Conservation (phyloP, 2,888 invertebrate species). For the Xylophagus ater region DNA sequence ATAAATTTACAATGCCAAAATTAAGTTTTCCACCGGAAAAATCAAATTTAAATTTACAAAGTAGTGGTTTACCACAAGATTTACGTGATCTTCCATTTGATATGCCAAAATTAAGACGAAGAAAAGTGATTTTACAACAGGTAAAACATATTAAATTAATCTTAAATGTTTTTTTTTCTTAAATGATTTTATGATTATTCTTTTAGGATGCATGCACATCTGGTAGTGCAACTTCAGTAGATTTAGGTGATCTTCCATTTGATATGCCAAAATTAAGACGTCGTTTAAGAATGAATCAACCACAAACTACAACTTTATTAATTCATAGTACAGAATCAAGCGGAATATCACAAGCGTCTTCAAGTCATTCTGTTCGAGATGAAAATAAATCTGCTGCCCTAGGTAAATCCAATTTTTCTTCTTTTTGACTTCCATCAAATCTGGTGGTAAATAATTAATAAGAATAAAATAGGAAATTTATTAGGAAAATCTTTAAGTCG, state of each 20-base stretch:
- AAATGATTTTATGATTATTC: conserved; percentile 4
- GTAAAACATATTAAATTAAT: no score
- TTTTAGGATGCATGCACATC: conserved; percentile 48
- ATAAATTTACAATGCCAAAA: conserved; percentile 44
- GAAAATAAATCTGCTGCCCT: conserved; percentile 50
- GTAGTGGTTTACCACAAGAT: conserved; percentile 48
- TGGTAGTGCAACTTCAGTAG: conserved; percentile 61
- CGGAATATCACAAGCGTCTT: conserved; percentile 68
- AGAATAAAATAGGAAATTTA: no score
- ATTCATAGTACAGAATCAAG: conserved; percentile 53
- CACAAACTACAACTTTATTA: conserved; percentile 32
- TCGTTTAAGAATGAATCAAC: conserved; percentile 49
- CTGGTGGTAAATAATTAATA: no score
- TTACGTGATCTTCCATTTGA: conserved; percentile 75
- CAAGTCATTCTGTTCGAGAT: conserved; percentile 69
- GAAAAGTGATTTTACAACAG: conserved; percentile 53
- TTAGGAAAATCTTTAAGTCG: no score
- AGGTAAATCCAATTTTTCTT: conserved; percentile 23
- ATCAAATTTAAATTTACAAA: conserved; percentile 33
- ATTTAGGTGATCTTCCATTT: conserved; percentile 72
- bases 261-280: conserved; percentile 83
- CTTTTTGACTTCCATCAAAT: background rate
- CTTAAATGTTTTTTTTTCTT: background rate
- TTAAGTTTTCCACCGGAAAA: conserved; percentile 39
- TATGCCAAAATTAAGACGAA: conserved; percentile 73